Conservation (phyloP, 2,888 invertebrate genomes). For the Zelleria hepariella region DNA sequence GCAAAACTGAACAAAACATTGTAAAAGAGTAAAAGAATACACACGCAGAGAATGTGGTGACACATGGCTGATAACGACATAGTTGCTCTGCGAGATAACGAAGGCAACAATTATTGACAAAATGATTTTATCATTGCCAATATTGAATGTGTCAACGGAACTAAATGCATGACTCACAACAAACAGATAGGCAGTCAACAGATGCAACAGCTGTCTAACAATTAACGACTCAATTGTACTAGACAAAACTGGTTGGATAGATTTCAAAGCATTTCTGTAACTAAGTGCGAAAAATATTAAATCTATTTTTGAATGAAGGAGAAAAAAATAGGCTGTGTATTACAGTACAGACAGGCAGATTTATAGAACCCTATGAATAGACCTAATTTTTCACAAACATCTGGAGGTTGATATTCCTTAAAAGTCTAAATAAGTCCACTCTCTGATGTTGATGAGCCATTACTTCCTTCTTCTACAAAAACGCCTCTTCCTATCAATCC, state of each 20-base stretch:
- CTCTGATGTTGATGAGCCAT: too few species aligned
- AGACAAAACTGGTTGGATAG: background rate
- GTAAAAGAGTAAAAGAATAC: background rate
- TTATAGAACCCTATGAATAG: too few species aligned
- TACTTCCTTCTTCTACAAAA: too few species aligned
- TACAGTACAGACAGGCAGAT: too few species aligned
- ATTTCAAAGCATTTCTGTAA: too few species aligned
- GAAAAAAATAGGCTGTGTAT: too few species aligned
- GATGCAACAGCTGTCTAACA: background rate
- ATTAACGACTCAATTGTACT: background rate
- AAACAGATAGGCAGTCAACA: background rate
- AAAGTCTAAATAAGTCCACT: too few species aligned
- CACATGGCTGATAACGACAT: background rate
- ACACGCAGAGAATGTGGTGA: background rate
- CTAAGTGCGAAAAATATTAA: too few species aligned
- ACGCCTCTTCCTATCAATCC: too few species aligned
- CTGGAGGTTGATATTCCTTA: too few species aligned
- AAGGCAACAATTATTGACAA: background rate
- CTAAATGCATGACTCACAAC: background rate
- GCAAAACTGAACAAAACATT: background rate
- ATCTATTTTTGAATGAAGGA: too few species aligned
- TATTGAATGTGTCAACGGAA: background rate
- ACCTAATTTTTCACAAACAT: too few species aligned
- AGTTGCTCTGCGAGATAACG: background rate
- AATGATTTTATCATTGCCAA: slow-evolving; percentile 1